phyloP scores from a whole-genome alignment of 2,797 vertebrate species.

The Menidia menidia region DNA sequence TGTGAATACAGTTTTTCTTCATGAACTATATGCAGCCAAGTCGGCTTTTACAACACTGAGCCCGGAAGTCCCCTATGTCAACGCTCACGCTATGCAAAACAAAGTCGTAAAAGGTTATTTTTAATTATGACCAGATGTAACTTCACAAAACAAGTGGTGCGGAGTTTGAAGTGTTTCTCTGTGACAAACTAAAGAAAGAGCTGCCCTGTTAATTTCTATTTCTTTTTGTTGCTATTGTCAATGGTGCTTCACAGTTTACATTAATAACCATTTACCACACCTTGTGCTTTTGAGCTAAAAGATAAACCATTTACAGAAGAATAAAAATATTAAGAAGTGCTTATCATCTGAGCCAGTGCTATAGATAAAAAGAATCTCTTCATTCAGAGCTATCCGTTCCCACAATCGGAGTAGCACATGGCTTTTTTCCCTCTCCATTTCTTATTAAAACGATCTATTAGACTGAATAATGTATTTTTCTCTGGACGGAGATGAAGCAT shows the following conservation, averaged over 20 bases:
- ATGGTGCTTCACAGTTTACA: conserved; percentile 71
- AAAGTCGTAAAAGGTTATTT: conserved; percentile 51
- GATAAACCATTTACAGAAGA: conserved; percentile 51
- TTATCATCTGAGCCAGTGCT: conserved; percentile 69
- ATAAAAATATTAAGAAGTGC: conserved; percentile 19
- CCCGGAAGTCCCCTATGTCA: conserved; percentile 59
- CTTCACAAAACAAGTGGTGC: conserved; percentile 54
- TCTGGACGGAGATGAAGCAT: conserved; percentile 69
- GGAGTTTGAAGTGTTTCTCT: conserved; percentile 33
- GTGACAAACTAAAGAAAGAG: conserved; percentile 9
- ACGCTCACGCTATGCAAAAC: conserved; percentile 79
- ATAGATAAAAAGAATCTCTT: conserved; percentile 50
- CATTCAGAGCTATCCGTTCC: conserved; percentile 46
- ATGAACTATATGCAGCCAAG: conserved; percentile 19
- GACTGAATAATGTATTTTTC: conserved; percentile 69
- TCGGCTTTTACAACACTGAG: conserved; percentile 53
- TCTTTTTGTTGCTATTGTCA: conserved; percentile 36
- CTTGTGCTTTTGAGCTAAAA: conserved; percentile 68
- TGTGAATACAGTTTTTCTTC: conserved; percentile 26
- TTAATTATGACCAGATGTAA: not conserved
- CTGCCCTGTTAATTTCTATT: conserved; percentile 29
- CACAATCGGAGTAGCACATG: conserved; percentile 48
- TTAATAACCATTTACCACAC: conserved; percentile 52
- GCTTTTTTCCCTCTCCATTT: conserved; percentile 54
- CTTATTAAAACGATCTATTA: conserved; percentile 39